Conservation (phyloP, 2,113 vertebrate genomes). For the Nymphicus hollandicus region DNA sequence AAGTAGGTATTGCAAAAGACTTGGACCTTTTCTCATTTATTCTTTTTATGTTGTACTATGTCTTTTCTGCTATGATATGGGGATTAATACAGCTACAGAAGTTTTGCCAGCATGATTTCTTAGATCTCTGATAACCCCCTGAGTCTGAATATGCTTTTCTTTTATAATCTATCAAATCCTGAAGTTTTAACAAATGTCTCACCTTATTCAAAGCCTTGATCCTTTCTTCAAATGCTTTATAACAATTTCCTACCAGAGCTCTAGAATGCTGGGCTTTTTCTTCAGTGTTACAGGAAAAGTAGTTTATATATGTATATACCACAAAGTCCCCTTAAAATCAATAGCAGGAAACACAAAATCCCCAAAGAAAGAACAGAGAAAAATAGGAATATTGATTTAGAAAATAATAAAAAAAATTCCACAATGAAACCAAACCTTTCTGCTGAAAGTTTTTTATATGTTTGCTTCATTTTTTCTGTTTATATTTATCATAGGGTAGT, state of each 20-base stretch:
- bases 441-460: not conserved
- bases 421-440: not conserved
- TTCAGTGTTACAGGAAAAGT: not conserved
- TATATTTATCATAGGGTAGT: not conserved
- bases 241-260: not conserved
- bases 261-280: not conserved
- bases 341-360: not conserved
- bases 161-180: not conserved
- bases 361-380: not conserved
- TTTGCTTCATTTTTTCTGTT: not conserved
- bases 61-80: not conserved
- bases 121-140: conserved; percentile 26
- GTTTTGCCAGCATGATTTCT: conserved; percentile 16
- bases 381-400: not conserved
- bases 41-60: not conserved
- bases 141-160: not conserved
- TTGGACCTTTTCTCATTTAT: not conserved
- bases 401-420: not conserved
- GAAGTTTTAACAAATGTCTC: not conserved
- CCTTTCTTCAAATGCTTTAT: conserved; percentile 5
- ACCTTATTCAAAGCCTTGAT: conserved; percentile 4
- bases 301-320: not conserved
- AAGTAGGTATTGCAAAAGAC: not conserved
- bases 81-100: conserved; percentile 16
- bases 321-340: not conserved